Evolutionary conservation across 2,113 vertebrate species (phyloP), one percentile per base, ranked within the genome.

Genomic region (Trochalopteron elliotii): DNA sequence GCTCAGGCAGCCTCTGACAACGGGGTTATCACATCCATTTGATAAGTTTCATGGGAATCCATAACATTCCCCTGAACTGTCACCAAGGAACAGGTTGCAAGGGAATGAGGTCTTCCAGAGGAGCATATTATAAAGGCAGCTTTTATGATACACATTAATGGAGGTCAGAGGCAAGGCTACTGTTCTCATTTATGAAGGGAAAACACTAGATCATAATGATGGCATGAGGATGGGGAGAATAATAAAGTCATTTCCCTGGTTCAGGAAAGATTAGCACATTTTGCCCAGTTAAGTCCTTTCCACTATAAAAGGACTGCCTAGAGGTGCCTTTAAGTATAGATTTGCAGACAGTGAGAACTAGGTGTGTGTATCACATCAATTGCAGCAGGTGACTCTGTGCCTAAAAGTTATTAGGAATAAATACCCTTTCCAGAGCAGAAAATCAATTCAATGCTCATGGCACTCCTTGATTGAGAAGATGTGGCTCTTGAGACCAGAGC

Each of bases 161-260:
- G 92, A 92, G 95, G 94, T 89, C 89, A 96, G 78, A 89, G 80
- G 23, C 77, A 96, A 61, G 65, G 94, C 94, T 72, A 70, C 89
- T 27, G 39, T 56, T 91, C 85, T 94, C 89, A 64, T 94, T 83
- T 75, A 74, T 35, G 70, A 88, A 78, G 60, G 49, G 37, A 95
- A 93, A 85, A 65, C 75, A 80, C 35, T 55, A 87, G 59, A 93
- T 87, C 91, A 80, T 72, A 83, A 87, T 19, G 89, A 87, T 74
- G 76, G 84, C 87, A 94, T 5, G 20, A 74, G 77, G 75, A 94
- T 4, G 27, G 50, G 64, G 55, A 89, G 90, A 83, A 80, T 80
- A 85, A 79, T 94, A 44, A 92, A 92, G 68, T 56, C 30, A 80
- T 91, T 80, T 71, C 67, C 39, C 60, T 40, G 68, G 47, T 77